These are phyloP conservation scores for Malurus leucopterus DNA, from an alignment of 2,797 vertebrate genomes.

Conservation along the genomic window DNA sequence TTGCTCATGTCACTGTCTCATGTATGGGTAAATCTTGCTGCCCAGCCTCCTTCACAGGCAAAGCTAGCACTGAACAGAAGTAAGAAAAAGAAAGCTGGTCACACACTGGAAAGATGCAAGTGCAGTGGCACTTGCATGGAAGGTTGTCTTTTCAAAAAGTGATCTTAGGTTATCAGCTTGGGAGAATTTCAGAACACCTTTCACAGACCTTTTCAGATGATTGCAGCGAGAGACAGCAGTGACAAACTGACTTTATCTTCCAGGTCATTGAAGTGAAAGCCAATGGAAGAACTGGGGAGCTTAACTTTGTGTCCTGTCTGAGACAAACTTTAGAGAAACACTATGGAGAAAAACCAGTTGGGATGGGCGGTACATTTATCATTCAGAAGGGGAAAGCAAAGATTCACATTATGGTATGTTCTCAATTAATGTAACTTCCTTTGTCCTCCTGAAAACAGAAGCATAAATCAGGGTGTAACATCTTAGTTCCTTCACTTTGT, in stretches of 20 bases:
- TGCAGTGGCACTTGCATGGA: neutral
- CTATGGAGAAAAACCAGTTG: constrained; percentile 87
- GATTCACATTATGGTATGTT: constrained; percentile 91
- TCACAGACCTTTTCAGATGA: neutral
- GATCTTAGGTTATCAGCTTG: neutral
- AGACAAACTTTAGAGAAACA: constrained; percentile 83
- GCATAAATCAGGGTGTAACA: neutral
- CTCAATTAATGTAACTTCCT: neutral
- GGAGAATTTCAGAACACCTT: neutral
- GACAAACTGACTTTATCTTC: neutral
- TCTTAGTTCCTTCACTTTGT: neutral
- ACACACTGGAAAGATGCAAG: neutral
- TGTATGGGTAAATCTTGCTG: neutral
- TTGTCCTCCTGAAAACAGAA: neutral
- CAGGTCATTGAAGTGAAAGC: constrained; percentile 91
- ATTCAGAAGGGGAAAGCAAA: constrained; percentile 93
- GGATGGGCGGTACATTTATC: constrained; percentile 91
- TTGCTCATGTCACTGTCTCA: neutral
- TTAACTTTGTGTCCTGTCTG: constrained; percentile 89
- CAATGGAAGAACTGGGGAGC: constrained; percentile 83
- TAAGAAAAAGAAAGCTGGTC: neutral
- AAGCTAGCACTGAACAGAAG: neutral
- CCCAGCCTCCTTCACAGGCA: neutral
- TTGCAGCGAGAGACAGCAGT: neutral
- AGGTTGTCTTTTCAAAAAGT: neutral